These are phyloP conservation scores for Pteronotus mesoamericanus DNA, from an alignment of 2,797 vertebrate genomes.

Conservation along the genomic window DNA sequence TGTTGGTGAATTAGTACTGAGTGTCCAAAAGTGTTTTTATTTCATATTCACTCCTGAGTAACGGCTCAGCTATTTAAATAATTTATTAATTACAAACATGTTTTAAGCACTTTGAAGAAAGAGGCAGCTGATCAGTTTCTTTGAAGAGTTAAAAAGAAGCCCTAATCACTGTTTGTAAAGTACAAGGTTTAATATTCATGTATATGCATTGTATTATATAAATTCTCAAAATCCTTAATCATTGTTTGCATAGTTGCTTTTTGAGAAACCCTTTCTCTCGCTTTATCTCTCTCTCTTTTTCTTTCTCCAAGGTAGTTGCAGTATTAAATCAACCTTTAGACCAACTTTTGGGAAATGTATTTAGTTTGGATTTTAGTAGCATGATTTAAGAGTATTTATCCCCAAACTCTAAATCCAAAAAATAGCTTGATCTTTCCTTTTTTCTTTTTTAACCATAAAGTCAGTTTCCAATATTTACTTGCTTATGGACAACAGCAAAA, in stretches of 20 bases:
- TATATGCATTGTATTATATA: not conserved
- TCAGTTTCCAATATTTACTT: slow-evolving; percentile 3
- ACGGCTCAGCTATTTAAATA: slow-evolving; percentile 11
- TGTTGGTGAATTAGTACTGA: not conserved
- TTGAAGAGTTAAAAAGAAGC: slow-evolving; percentile 18
- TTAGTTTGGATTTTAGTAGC: slow-evolving; percentile 48
- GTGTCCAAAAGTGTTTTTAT: not conserved
- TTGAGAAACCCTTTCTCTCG: not conserved
- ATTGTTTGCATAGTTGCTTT: not conserved
- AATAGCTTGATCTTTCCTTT: slow-evolving; percentile 1
- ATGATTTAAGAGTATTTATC: slow-evolving; percentile 53
- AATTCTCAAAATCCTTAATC: slow-evolving; percentile 9
- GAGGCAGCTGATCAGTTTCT: not conserved
- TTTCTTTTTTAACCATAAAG: not conserved
- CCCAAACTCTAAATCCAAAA: slow-evolving; percentile 51
- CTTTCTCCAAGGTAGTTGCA: not conserved
- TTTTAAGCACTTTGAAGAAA: slow-evolving; percentile 40
- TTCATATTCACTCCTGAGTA: not conserved
- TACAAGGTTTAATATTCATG: not conserved
- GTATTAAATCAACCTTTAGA: slow-evolving; percentile 31
- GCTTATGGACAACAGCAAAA: not conserved
- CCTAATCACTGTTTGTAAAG: not conserved
- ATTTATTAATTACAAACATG: not conserved
- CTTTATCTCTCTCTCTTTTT: not conserved
- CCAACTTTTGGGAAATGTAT: slow-evolving; percentile 33